phyloP scores from a whole-genome alignment of 2,888 invertebrate species.

The Blera fallax region DNA sequence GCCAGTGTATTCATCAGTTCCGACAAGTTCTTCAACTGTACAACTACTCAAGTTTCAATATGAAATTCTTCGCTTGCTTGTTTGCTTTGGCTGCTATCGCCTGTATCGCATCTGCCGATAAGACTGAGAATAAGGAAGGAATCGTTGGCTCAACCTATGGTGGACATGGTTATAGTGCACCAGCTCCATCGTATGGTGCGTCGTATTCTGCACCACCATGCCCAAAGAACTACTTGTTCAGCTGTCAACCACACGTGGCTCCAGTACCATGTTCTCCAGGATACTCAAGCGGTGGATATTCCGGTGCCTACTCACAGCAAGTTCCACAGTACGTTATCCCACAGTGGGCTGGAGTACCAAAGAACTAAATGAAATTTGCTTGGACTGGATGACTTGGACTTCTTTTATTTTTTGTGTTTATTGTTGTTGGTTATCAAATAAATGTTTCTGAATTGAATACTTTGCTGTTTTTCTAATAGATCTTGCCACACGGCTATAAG shows the following conservation, averaged over 20 bases:
- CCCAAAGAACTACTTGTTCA: slow-evolving; percentile 78
- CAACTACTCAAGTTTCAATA: slow-evolving; percentile 70
- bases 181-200: slow-evolving; percentile 72
- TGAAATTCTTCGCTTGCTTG: slow-evolving; percentile 78
- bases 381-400: not conserved
- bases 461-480: not conserved
- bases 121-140: slow-evolving; percentile 51
- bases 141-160: slow-evolving; percentile 43
- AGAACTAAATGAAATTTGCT: slow-evolving; percentile 24
- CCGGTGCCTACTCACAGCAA: slow-evolving; percentile 78
- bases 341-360: slow-evolving; percentile 18
- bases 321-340: slow-evolving; percentile 70
- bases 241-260: slow-evolving; percentile 77
- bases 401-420: slow-evolving; percentile 41
- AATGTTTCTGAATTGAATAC: not conserved
- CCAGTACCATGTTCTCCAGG: slow-evolving; percentile 76
- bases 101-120: slow-evolving; percentile 75
- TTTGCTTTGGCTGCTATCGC: slow-evolving; percentile 74
- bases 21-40: slow-evolving; percentile 33
- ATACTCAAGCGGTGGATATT: slow-evolving; percentile 74
- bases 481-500: too few species aligned
- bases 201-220: slow-evolving; percentile 72
- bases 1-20: slow-evolving; percentile 25
- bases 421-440: slow-evolving; percentile 24
- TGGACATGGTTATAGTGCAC: too few species aligned